Percentiles rank a stretch among this genome's conserved stretches.
These are phyloP conservation scores for Pseudochromis fuscus DNA, from an alignment of 2,797 vertebrate species.

Conservation along the genomic window DNA sequence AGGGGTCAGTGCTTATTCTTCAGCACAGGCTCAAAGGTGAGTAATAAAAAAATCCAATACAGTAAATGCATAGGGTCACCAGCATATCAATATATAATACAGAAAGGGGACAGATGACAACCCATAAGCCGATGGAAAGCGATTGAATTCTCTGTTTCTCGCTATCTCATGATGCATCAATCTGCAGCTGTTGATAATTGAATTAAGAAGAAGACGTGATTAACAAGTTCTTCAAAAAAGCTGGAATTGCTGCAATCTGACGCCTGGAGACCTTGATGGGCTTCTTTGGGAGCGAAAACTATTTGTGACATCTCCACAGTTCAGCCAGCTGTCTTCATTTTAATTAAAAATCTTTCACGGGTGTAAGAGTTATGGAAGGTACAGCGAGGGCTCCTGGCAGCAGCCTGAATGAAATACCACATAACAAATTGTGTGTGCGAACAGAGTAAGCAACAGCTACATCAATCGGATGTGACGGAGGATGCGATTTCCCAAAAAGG, in stretches of 20 bases:
- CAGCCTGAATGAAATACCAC: constrained; percentile 75
- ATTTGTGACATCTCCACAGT: constrained; percentile 83
- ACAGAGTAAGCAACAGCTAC: constrained; percentile 79
- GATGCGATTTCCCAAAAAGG: constrained; percentile 75
- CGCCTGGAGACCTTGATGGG: constrained; percentile 71
- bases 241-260: constrained; percentile 78
- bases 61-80: constrained; percentile 88
- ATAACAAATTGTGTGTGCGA: constrained; percentile 78
- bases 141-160: constrained; percentile 79
- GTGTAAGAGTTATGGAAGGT: constrained; percentile 83
- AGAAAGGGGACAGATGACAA: constrained; percentile 88
- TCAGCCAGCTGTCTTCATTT: constrained; percentile 84
- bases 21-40: constrained; percentile 89
- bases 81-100: constrained; percentile 87
- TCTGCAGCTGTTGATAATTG: constrained; percentile 84
- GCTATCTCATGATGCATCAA: constrained; percentile 79
- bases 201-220: constrained; percentile 83
- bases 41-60: constrained; percentile 91
- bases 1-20: constrained; percentile 90
- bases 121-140: constrained; percentile 87
- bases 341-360: constrained; percentile 87
- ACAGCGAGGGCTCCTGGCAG: constrained; percentile 76
- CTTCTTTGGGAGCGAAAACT: constrained; percentile 75
- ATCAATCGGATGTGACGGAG: constrained; percentile 70
- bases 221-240: constrained; percentile 86